Base-by-base conservation (phyloP, 2,113 vertebrate genomes). In the Abramis brama region DNA sequence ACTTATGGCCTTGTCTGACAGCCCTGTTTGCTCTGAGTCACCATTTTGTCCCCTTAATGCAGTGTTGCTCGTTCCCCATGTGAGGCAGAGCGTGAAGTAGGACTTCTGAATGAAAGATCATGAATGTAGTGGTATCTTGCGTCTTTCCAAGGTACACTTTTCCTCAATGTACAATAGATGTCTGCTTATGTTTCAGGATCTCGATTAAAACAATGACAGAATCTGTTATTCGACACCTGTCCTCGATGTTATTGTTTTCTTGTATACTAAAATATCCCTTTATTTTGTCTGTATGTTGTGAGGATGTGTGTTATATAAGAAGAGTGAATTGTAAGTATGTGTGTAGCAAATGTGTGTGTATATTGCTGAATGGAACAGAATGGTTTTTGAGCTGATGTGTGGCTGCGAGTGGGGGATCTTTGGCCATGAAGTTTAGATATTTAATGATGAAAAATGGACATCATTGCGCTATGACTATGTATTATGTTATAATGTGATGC, bases 401-500 rank as follows among this genome's bases (percentile, higher is more conserved):
- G 36, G 73, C 55, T 83, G 81, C 66, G 57, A 80, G 39, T 76
- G 82, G 83, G 75, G 88, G 30, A 87, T 60, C 86, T 84, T 85
- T 90, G 90, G 91, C 89, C 88, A 90, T 86, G 86, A 80, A 70
- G 86, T 90, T 89, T 87, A 92, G 91, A 91, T 93, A 93, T 94
- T 94, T 93, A 94, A 94, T 89, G 86, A 91, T 85, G 90, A 90
- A 86, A 82, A 78, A 90, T 88, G 90, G 87, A 90, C 88, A 86
- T 89, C 77, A 88, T 93, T 91, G 86, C 91, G 90, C 91, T 91
- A 92, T 91, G 85, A 93, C 88, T 91, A 92, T 92, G 91, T 92
- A 92, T 92, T 91, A 93, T 93, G 92, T 94, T 94, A 87, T 91
- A 90, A 91, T 94, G 93, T 94, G 90, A 93, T 94, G 93, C 92